Evolutionary conservation across 2,797 vertebrate species (phyloP).

Genomic region (Esox masquinongy): DNA sequence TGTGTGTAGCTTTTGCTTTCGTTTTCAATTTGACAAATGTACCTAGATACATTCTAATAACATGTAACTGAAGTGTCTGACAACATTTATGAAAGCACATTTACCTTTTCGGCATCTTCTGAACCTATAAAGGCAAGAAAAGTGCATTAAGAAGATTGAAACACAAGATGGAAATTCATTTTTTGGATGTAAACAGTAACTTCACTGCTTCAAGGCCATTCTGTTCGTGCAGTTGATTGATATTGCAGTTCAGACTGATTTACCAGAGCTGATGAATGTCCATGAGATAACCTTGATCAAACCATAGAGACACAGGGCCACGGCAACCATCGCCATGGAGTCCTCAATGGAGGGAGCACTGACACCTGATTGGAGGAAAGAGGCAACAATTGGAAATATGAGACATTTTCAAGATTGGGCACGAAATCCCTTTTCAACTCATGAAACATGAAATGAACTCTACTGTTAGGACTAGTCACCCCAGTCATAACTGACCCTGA

Average conservation of each 20-base stretch:
- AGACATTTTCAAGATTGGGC: neutral
- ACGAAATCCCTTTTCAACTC: too few relatives aligned
- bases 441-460: too few relatives aligned
- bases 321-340: slow-evolving; percentile 82
- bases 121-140: slow-evolving; percentile 45
- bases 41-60: neutral
- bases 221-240: neutral
- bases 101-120: slow-evolving; percentile 60
- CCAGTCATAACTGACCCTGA: neutral
- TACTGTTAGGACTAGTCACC: neutral
- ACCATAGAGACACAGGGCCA: slow-evolving; percentile 82
- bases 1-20: too few relatives aligned
- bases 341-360: slow-evolving; percentile 81
- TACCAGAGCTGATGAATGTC: slow-evolving; percentile 73
- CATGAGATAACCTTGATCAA: slow-evolving; percentile 75
- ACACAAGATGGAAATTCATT: neutral
- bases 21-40: neutral
- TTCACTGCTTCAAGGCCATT: neutral
- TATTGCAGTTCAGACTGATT: neutral
- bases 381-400: neutral
- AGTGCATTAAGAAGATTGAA: slow-evolving; percentile 16
- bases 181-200: neutral
- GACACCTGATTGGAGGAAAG: slow-evolving; percentile 63
- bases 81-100: neutral
- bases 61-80: neutral